Conservation (phyloP, 2,888 invertebrate genomes). For the Imbricaverruca yamaguchii region DNA sequence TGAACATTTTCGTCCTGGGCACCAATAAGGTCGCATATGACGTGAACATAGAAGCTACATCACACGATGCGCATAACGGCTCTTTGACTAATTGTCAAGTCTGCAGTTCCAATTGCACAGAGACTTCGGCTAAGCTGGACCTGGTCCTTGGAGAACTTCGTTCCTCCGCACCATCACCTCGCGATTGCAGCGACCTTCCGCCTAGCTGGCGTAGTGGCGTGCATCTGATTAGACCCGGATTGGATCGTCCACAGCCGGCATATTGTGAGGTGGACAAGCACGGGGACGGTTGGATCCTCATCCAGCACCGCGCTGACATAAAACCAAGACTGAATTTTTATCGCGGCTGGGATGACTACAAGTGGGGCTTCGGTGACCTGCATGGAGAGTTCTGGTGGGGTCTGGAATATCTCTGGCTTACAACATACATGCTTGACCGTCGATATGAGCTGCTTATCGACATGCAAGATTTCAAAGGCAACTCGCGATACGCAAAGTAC, state of each 20-base stretch:
- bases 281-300: background rate
- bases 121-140: too few relatives aligned
- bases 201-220: background rate
- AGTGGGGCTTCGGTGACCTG: background rate
- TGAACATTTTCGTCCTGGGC: too few relatives aligned
- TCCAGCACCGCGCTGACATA: background rate
- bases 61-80: too few relatives aligned
- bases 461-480: background rate
- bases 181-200: background rate
- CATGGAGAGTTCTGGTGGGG: background rate
- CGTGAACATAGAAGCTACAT: too few relatives aligned
- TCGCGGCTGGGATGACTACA: background rate
- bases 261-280: background rate
- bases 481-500: background rate
- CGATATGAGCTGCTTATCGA: background rate
- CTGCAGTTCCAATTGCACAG: too few relatives aligned
- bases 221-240: background rate
- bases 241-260: background rate
- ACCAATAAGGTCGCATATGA: too few relatives aligned
- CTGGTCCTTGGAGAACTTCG: too few relatives aligned
- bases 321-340: background rate
- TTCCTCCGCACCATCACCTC: too few relatives aligned
- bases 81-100: too few relatives aligned
- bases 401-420: background rate
- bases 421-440: background rate